Evolutionary conservation across 1,140 invertebrate genomes (phyloP).

Genomic region (Drosophila asahinai): DNA sequence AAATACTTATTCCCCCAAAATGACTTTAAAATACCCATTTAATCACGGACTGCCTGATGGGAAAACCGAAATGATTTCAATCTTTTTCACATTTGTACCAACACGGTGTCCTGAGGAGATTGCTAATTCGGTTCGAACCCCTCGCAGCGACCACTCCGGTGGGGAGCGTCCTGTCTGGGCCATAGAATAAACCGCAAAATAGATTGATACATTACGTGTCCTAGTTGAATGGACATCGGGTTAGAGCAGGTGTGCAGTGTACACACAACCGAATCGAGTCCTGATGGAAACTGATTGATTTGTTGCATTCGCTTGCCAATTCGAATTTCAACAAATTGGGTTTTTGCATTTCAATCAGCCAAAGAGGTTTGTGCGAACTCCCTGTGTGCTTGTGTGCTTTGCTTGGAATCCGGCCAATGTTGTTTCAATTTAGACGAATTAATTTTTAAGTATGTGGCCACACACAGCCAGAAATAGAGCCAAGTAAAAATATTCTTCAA

Average conservation of each 20-base stretch:
- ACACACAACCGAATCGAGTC: conserved; percentile 9
- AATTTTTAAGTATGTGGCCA: conserved; percentile 57
- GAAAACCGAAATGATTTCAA: conserved; percentile 16
- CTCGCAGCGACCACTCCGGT: conserved; percentile 19
- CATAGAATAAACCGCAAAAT: conserved; percentile 66
- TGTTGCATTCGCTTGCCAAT: conserved; percentile 66
- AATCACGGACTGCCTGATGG: background rate
- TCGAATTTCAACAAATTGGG: conserved; percentile 72
- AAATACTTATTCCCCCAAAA: background rate
- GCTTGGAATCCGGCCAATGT: conserved; percentile 48
- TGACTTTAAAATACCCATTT: conserved; percentile 16
- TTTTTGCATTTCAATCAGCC: conserved; percentile 79
- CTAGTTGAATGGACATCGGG: conserved; percentile 55
- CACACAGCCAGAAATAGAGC: background rate
- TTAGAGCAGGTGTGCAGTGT: conserved; percentile 26
- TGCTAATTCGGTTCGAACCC: conserved; percentile 48
- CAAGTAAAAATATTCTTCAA: background rate
- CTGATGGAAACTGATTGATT: conserved; percentile 66
- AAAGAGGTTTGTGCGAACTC: conserved; percentile 64
- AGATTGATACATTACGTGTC: conserved; percentile 79
- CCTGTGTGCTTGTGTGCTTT: conserved; percentile 5
- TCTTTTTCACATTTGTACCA: conserved; percentile 39
- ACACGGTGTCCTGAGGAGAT: conserved; percentile 43
- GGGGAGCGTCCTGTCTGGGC: conserved; percentile 22
- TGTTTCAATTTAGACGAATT: conserved; percentile 56